A percentile compares a stretch with the other conserved stretches of the same genome.
Evolutionary conservation across 2,113 vertebrate species (phyloP).

Genomic region (Accipiter cooperii): DNA sequence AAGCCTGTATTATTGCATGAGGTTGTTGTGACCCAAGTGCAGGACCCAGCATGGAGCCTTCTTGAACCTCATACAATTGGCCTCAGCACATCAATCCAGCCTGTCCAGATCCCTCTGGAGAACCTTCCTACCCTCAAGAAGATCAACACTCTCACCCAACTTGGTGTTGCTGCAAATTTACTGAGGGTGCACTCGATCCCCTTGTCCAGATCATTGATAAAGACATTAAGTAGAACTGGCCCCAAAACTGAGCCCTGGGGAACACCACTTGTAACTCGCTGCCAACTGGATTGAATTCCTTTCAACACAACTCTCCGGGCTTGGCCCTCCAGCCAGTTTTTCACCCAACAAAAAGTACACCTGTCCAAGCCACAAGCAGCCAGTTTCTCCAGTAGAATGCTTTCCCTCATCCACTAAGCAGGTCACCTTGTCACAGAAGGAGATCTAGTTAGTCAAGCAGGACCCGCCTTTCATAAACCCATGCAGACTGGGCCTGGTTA

Average conservation of each 20-base stretch:
- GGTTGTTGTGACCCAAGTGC: neutral
- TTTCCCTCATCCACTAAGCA: too few relatives aligned
- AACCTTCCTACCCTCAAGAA: neutral
- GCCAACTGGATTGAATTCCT: neutral
- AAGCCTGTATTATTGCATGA: neutral
- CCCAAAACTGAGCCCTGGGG: neutral
- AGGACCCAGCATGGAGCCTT: neutral
- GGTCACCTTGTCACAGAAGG: too few relatives aligned
- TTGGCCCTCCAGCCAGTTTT: neutral
- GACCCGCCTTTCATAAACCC: too few relatives aligned
- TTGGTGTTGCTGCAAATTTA: neutral
- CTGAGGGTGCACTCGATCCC: neutral
- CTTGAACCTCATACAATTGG: neutral
- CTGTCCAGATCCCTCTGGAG: neutral
- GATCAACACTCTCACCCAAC: too few relatives aligned
- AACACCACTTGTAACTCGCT: neutral
- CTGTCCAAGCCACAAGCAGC: neutral
- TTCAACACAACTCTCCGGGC: neutral
- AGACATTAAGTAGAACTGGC: neutral
- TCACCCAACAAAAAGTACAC: neutral
- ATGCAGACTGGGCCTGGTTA: too few relatives aligned
- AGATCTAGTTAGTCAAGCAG: too few relatives aligned
- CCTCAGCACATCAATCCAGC: neutral
- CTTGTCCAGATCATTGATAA: neutral
- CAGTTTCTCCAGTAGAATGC: neutral